Evolutionary conservation across 2,797 vertebrate species (phyloP).

Genomic region (Smutsia gigantea): DNA sequence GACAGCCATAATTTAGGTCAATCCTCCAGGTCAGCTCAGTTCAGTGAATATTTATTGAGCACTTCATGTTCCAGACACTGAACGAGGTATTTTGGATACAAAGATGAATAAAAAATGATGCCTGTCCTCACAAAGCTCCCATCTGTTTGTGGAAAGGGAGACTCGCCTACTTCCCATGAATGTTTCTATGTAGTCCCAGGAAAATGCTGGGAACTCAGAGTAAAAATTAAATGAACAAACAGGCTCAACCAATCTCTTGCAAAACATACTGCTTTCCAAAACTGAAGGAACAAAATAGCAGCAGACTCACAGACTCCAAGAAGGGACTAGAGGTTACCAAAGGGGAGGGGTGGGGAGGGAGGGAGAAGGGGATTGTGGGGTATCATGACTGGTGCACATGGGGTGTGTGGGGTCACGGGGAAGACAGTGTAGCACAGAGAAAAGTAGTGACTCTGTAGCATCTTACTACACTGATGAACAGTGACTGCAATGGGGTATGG

Average conservation of each 20-base stretch:
- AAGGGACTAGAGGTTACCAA: no score
- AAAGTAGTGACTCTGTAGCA: no score
- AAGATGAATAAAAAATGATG: not conserved
- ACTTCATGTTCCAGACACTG: not conserved
- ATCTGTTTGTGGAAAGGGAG: not conserved
- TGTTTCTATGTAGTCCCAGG: not conserved
- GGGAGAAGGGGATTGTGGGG: no score
- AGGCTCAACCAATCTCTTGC: not conserved
- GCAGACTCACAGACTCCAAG: no score
- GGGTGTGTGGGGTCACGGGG: no score
- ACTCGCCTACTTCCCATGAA: not conserved
- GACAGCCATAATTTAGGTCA: not conserved
- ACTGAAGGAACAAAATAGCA: no score
- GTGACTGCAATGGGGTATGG: no score
- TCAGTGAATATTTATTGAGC: not conserved
- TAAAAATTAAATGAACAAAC: not conserved
- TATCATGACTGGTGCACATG: no score
- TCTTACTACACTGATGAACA: no score
- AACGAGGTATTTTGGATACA: not conserved
- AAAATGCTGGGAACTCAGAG: not conserved
- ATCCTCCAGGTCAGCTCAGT: not conserved
- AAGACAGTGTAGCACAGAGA: no score
- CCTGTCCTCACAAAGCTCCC: not conserved
- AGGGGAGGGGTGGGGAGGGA: no score
- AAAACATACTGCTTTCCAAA: not conserved